Percentiles rank a stretch among this genome's conserved stretches.
These are phyloP conservation scores for Sisyra terminalis DNA, from an alignment of 2,888 invertebrate species.

Conservation along the genomic window DNA sequence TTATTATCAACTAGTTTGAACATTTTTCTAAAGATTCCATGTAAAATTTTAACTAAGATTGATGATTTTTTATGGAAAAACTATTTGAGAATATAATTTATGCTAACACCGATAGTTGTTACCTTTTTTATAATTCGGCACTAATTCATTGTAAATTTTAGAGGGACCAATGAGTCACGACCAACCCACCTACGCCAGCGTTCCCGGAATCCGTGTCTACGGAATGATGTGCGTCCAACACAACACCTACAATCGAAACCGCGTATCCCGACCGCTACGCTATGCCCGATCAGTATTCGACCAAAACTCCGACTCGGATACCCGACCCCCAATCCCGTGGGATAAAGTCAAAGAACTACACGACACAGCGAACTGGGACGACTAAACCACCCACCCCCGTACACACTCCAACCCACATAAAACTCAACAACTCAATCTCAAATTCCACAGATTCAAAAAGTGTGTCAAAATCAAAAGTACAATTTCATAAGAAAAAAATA, in stretches of 20 bases:
- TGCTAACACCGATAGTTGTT: too few species aligned
- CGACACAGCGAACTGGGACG: conserved; percentile 51
- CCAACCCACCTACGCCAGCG: conserved; percentile 85
- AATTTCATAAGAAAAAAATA: too few species aligned
- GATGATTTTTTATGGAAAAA: too few species aligned
- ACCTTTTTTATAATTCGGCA: too few species aligned
- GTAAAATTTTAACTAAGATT: too few species aligned
- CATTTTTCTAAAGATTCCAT: too few species aligned
- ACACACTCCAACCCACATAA: too few species aligned
- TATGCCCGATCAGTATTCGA: conserved; percentile 22
- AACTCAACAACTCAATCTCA: too few species aligned
- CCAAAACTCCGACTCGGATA: conserved; percentile 19
- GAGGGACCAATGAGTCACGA: conserved; percentile 91
- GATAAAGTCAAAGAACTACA: conserved; percentile 56
- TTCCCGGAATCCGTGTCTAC: conserved; percentile 82
- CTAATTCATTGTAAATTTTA: conserved; percentile 23
- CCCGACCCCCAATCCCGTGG: conserved; percentile 60
- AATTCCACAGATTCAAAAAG: too few species aligned
- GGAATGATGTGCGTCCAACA: conserved; percentile 82
- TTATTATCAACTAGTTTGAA: too few species aligned
- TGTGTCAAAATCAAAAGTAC: too few species aligned
- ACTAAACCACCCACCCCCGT: conserved; percentile 11
- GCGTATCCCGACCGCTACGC: conserved; percentile 28
- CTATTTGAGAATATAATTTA: too few species aligned
- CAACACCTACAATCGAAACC: conserved; percentile 19